Conservation (phyloP, 2,888 invertebrate genomes). For the Antheraea assamensis region DNA sequence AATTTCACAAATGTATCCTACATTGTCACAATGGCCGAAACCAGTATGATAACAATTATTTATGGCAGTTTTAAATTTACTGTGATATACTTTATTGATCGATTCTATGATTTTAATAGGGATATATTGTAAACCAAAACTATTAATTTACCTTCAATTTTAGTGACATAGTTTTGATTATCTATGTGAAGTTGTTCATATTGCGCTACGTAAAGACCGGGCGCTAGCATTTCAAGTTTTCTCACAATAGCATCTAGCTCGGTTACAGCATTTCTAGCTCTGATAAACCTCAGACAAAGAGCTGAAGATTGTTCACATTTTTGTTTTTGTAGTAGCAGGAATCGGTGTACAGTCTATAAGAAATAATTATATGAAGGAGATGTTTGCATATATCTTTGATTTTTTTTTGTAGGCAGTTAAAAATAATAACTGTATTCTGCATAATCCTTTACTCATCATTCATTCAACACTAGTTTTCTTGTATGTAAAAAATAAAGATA, state of each 20-base stretch:
- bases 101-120: neutral
- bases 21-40: too few species aligned
- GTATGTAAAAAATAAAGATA: too few species aligned
- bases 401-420: neutral
- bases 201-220: constrained; percentile 71
- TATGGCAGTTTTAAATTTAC: neutral
- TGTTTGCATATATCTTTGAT: neutral
- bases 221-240: constrained; percentile 67
- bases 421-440: neutral
- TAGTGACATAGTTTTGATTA: constrained; percentile 64
- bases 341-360: constrained; percentile 64
- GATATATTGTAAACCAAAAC: neutral
- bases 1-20: too few species aligned
- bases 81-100: neutral
- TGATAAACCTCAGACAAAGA: constrained; percentile 65
- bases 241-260: constrained; percentile 64
- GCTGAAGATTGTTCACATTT: constrained; percentile 66
- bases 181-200: constrained; percentile 71
- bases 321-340: constrained; percentile 62
- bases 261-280: constrained; percentile 67
- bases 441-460: too few species aligned
- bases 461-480: too few species aligned
- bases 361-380: neutral
- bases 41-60: neutral
- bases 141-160: constrained; percentile 67